Percentiles rank a stretch among this genome's conserved stretches.
These are phyloP conservation scores for Chelon auratus DNA, from an alignment of 2,797 vertebrate species.

Conservation along the genomic window DNA sequence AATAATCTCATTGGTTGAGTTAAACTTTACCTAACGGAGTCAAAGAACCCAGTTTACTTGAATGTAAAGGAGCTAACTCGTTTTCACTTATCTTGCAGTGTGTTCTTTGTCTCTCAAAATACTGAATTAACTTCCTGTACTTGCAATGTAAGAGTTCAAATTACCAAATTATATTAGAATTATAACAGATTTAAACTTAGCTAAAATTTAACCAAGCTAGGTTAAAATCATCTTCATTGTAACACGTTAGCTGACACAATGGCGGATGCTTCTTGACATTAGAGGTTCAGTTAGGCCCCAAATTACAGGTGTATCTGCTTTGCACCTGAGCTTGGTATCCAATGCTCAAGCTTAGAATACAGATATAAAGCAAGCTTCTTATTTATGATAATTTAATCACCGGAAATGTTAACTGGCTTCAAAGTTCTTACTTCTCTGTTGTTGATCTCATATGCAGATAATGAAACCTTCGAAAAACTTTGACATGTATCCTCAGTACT, in stretches of 20 bases:
- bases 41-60: not conserved
- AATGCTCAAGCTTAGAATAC: too few relatives aligned
- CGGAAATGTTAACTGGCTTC: not conserved
- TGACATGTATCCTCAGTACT: not conserved
- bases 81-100: not conserved
- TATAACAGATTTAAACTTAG: not conserved
- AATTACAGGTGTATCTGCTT: not conserved
- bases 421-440: not conserved
- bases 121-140: not conserved
- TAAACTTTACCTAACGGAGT: not conserved
- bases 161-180: not conserved
- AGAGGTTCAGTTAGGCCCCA: not conserved
- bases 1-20: slow-evolving; percentile 12
- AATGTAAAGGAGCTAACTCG: too few relatives aligned
- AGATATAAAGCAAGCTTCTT: not conserved
- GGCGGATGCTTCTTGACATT: not conserved
- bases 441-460: not conserved
- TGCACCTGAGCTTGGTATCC: too few relatives aligned
- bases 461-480: not conserved
- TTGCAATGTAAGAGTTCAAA: not conserved
- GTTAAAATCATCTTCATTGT: not conserved
- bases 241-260: not conserved
- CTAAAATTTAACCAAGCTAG: not conserved
- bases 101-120: not conserved
- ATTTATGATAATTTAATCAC: not conserved